Conservation (phyloP, 1,140 invertebrate species). For the Drosophila pachea region DNA sequence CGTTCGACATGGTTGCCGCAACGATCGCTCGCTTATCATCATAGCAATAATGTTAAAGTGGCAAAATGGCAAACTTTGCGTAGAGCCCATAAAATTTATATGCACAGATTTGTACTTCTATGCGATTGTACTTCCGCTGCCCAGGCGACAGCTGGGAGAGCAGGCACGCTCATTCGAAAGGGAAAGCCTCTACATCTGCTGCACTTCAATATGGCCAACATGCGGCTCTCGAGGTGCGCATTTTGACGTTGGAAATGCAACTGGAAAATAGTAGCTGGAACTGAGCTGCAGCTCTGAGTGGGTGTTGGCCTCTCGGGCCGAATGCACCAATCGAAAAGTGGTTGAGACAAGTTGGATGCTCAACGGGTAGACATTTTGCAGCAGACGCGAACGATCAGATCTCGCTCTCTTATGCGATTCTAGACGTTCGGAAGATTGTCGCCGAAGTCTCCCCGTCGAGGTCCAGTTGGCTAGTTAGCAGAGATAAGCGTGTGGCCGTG, state of each 20-base stretch:
- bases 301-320: slow-evolving; percentile 22
- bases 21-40: slow-evolving; percentile 73
- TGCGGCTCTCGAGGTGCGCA: no score
- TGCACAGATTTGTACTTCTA: slow-evolving; percentile 57
- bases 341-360: slow-evolving; percentile 32
- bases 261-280: slow-evolving; percentile 1
- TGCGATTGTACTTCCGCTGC: slow-evolving; percentile 49
- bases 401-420: neutral
- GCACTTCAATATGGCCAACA: no score
- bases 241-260: neutral
- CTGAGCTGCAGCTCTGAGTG: slow-evolving; percentile 26
- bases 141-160: slow-evolving; percentile 19
- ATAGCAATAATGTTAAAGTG: slow-evolving; percentile 79
- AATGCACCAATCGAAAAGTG: slow-evolving; percentile 55
- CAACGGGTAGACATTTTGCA: slow-evolving; percentile 45
- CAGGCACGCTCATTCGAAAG: neutral
- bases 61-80: slow-evolving; percentile 77
- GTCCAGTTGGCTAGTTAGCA: slow-evolving; percentile 17
- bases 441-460: slow-evolving; percentile 1
- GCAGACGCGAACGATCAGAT: slow-evolving; percentile 1
- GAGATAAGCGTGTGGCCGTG: neutral
- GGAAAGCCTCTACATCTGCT: no score
- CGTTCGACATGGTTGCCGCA: slow-evolving; percentile 40
- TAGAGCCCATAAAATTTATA: slow-evolving; percentile 74
- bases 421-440: slow-evolving; percentile 7